Conservation (phyloP, 2,888 invertebrate species). For the Pseudoips prasinana region DNA sequence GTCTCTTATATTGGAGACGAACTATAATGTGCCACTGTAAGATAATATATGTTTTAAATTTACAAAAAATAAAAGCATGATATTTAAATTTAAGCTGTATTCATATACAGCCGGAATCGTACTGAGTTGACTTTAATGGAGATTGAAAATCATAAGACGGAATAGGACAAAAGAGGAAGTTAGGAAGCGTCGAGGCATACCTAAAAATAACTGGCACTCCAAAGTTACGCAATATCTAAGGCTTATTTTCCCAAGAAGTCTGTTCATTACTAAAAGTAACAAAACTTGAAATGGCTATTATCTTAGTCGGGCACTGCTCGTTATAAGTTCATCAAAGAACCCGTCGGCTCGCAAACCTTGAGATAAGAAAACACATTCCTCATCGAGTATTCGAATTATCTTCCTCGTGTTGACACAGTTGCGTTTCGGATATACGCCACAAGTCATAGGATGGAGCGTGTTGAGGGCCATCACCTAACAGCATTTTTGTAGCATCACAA, state of each 20-base stretch:
- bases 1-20: too few species aligned
- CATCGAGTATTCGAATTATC: constrained; percentile 74
- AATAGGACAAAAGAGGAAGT: too few species aligned
- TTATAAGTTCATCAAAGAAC: constrained; percentile 65
- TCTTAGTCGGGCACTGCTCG: constrained; percentile 34
- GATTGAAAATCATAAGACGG: too few species aligned
- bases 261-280: constrained; percentile 35
- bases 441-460: constrained; percentile 28
- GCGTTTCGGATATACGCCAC: constrained; percentile 39
- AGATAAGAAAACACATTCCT: constrained; percentile 76
- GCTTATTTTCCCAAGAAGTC: constrained; percentile 25
- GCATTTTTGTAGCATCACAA: too few species aligned
- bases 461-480: too few species aligned
- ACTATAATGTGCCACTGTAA: too few species aligned
- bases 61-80: too few species aligned
- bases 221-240: constrained; percentile 14
- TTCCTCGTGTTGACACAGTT: constrained; percentile 72
- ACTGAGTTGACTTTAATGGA: too few species aligned
- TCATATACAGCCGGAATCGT: too few species aligned
- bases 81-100: too few species aligned
- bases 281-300: constrained; percentile 38
- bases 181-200: too few species aligned
- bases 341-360: constrained; percentile 56
- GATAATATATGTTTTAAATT: too few species aligned
- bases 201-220: background rate